Conservation (phyloP, 2,888 invertebrate species). For the Diachrysia chrysitis region DNA sequence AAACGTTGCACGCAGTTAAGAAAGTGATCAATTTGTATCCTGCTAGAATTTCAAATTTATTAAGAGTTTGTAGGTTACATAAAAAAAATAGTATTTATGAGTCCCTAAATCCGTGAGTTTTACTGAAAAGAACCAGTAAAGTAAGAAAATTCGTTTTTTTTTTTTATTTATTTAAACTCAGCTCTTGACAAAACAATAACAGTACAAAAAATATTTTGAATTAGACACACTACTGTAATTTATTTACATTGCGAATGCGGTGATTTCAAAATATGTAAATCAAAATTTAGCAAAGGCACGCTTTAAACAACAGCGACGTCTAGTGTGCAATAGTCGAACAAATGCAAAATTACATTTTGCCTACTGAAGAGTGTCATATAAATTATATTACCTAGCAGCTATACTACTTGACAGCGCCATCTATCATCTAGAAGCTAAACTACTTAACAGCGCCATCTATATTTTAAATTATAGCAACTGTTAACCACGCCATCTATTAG, state of each 20-base stretch:
- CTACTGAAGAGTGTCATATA: no score
- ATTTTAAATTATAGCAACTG: neutral
- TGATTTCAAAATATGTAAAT: no score
- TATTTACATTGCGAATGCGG: no score
- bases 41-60: neutral
- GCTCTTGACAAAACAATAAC: no score
- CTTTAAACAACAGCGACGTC: no score
- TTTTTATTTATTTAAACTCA: no score
- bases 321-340: neutral
- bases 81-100: neutral
- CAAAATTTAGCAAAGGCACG: no score
- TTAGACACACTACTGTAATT: no score
- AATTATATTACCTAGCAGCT: no score
- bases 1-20: neutral
- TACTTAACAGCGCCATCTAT: neutral
- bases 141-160: neutral
- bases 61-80: neutral
- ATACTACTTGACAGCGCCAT: slow-evolving; percentile 13
- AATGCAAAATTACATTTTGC: neutral
- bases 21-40: neutral
- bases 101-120: neutral
- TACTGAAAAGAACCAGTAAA: no score
- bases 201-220: no score
- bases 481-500: slow-evolving; percentile 40
- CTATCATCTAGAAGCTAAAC: neutral